phyloP scores from a whole-genome alignment of 2,888 invertebrate genomes.

The Ochropleura leucogaster region DNA sequence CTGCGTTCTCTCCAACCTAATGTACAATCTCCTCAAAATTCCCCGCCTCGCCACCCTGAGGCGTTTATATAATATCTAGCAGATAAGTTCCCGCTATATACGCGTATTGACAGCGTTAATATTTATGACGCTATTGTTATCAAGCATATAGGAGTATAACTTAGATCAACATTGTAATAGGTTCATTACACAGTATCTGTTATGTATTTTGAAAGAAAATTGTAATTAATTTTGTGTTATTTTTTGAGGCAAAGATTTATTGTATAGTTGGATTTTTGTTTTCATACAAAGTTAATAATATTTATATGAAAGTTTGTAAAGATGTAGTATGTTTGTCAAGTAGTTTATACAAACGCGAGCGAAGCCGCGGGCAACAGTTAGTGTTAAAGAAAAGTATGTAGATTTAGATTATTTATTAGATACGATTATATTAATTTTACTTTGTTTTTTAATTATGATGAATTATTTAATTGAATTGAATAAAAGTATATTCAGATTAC shows the following conservation, averaged over 20 bases:
- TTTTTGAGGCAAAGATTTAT: neutral
- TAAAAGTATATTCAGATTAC: no score
- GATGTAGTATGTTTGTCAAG: neutral
- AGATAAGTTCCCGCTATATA: constrained; percentile 86
- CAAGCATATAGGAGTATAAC: constrained; percentile 59
- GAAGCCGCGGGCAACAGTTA: no score
- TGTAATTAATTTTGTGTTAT: neutral
- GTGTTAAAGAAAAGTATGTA: no score
- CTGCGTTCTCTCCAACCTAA: constrained; percentile 53
- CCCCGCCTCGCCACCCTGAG: constrained; percentile 84
- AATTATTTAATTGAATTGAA: neutral
- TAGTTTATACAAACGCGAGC: no score
- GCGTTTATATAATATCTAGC: constrained; percentile 89
- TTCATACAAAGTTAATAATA: no score
- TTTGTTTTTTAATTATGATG: neutral
- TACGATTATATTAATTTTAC: no score
- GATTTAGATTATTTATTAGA: no score
- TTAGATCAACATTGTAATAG: constrained; percentile 62
- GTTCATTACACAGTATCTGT: constrained; percentile 40
- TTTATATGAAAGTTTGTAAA: no score
- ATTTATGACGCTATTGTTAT: constrained; percentile 89
- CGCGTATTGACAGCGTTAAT: constrained; percentile 88
- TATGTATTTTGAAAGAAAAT: constrained; percentile 14
- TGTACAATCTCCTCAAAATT: constrained; percentile 64
- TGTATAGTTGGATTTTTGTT: no score